phyloP scores from a whole-genome alignment of 2,888 invertebrate genomes.

The Escarpia spicata region DNA sequence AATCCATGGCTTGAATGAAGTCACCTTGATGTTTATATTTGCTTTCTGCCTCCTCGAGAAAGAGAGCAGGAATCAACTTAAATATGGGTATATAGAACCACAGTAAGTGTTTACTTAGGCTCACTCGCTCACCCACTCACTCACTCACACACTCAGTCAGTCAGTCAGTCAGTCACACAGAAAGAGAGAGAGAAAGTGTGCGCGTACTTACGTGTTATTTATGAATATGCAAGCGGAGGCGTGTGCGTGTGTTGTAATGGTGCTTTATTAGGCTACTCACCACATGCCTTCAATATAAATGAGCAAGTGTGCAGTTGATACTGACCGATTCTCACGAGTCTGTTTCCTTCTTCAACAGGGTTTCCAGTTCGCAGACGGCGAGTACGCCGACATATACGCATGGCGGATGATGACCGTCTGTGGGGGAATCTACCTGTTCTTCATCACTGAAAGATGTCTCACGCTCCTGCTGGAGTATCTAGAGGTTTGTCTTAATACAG shows the following conservation, averaged over 20 bases:
- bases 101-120: too few species aligned
- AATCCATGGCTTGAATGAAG: neutral
- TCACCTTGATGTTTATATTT: neutral
- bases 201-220: too few species aligned
- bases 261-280: neutral
- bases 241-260: too few species aligned
- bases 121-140: too few species aligned
- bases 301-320: neutral
- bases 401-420: conserved; percentile 69
- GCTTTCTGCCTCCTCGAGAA: neutral
- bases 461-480: neutral
- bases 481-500: neutral
- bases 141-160: too few species aligned
- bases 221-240: too few species aligned
- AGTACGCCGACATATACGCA: conserved; percentile 47
- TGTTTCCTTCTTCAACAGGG: neutral
- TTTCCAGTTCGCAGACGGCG: conserved; percentile 20
- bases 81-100: too few species aligned
- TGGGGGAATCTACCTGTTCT: conserved; percentile 72
- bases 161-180: too few species aligned
- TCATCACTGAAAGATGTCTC: conserved; percentile 71
- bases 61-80: too few species aligned
- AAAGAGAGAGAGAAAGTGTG: too few species aligned
- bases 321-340: neutral
- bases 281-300: neutral